Evolutionary conservation across 2,797 vertebrate species (phyloP).

Genomic region (Pangasius sanitwongsei): DNA sequence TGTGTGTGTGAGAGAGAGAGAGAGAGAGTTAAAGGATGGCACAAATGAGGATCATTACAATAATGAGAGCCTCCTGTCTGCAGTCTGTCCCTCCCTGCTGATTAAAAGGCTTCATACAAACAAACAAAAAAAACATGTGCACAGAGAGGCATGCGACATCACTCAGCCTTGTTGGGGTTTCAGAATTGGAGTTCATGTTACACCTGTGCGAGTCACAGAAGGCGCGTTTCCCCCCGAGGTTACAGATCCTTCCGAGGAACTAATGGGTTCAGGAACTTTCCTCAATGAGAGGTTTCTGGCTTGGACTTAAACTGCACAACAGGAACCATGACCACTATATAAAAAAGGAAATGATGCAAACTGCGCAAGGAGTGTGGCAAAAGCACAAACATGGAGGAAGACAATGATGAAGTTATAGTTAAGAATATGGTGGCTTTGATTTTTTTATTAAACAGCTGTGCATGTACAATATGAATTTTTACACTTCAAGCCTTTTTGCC

Average conservation of each 20-base stretch:
- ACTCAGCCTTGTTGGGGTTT: slow-evolving; percentile 34
- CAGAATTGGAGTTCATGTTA: background rate
- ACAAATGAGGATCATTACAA: slow-evolving; percentile 63
- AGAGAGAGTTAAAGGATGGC: slow-evolving; percentile 26
- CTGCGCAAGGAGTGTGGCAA: background rate
- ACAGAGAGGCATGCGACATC: slow-evolving; percentile 6
- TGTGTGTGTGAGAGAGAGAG: slow-evolving; percentile 15
- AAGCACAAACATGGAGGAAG: background rate
- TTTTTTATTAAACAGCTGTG: background rate
- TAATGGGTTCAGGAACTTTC: background rate
- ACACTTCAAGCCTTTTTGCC: background rate
- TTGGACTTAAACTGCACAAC: background rate
- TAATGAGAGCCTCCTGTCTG: slow-evolving; percentile 77
- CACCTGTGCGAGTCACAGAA: slow-evolving; percentile 26
- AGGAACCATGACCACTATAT: background rate
- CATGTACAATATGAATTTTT: background rate
- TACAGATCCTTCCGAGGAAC: background rate
- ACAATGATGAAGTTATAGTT: too few relatives aligned
- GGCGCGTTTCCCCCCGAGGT: background rate
- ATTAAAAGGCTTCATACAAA: slow-evolving; percentile 68
- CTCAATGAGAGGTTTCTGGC: background rate
- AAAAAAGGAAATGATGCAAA: background rate
- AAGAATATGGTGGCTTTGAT: background rate
- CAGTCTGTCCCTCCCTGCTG: slow-evolving; percentile 70
- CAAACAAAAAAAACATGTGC: slow-evolving; percentile 17